A percentile compares a stretch with the other conserved stretches of the same genome.
Evolutionary conservation across 2,797 vertebrate genomes (phyloP).

Genomic region (Arremon brunneinucha): DNA sequence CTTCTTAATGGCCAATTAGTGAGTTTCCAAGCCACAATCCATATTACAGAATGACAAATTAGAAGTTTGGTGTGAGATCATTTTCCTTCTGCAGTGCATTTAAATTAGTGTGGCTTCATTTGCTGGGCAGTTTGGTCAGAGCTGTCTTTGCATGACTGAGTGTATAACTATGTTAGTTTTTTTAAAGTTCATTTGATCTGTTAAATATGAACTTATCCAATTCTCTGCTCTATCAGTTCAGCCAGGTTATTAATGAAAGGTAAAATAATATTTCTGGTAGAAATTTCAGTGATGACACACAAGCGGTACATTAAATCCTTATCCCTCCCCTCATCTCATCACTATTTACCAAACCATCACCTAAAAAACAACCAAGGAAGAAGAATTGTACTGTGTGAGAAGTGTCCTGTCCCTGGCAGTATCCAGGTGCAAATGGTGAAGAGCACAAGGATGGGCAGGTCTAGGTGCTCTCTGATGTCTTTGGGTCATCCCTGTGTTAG

Average conservation of each 20-base stretch:
- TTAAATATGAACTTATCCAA: slow-evolving; percentile 22
- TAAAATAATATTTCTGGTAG: neutral
- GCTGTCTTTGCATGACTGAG: neutral
- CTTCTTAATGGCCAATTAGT: slow-evolving; percentile 27
- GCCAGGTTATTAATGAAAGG: slow-evolving; percentile 23
- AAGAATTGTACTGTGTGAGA: neutral
- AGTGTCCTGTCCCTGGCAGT: neutral
- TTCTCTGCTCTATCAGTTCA: slow-evolving; percentile 26
- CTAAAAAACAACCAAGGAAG: neutral
- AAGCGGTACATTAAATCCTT: neutral
- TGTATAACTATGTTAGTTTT: neutral
- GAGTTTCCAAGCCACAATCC: neutral
- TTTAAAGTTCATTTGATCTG: slow-evolving; percentile 25
- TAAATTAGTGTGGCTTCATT: slow-evolving; percentile 40
- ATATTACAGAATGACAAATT: neutral
- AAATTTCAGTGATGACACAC: neutral
- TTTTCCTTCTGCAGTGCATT: neutral
- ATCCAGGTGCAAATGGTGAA: neutral
- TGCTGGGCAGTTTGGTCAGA: slow-evolving; percentile 32
- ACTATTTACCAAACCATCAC: neutral
- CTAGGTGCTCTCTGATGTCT: neutral
- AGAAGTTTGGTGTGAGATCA: neutral
- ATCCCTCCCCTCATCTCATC: accelerated
- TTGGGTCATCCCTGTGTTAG: neutral
- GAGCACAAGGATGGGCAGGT: neutral